Evolutionary conservation across 2,113 vertebrate genomes (phyloP).

Genomic region (Eubucco bourcierii): DNA sequence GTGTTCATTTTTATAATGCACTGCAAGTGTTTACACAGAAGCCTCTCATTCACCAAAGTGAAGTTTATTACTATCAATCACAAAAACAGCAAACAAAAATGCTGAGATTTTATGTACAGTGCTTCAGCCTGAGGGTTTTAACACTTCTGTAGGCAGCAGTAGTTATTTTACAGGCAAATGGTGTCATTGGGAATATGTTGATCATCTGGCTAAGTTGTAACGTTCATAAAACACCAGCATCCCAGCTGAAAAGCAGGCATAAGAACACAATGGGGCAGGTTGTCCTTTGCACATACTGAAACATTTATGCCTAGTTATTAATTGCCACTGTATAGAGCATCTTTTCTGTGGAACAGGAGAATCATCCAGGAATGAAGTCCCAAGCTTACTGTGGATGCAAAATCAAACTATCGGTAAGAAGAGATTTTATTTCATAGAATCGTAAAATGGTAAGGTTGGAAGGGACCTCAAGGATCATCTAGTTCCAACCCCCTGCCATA

Average conservation of each 20-base stretch:
- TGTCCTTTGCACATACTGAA: not conserved
- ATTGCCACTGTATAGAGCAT: not conserved
- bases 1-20: conserved; percentile 41
- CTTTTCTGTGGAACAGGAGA: not conserved
- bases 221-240: conserved; percentile 49
- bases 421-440: not conserved
- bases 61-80: conserved; percentile 56
- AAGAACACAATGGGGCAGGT: not conserved
- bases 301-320: not conserved
- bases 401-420: not conserved
- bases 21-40: conserved; percentile 56
- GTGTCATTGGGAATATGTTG: conserved; percentile 42
- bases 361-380: not conserved
- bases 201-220: conserved; percentile 43
- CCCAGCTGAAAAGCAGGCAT: conserved; percentile 32
- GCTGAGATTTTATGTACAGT: conserved; percentile 53
- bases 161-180: conserved; percentile 53
- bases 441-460: too few relatives aligned
- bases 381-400: not conserved
- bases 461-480: too few relatives aligned
- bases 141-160: conserved; percentile 33
- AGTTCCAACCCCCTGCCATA: too few relatives aligned
- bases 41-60: conserved; percentile 20
- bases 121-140: conserved; percentile 50
- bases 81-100: conserved; percentile 50